Conservation (phyloP, 2,797 vertebrate genomes). For the Manis crassicaudata region DNA sequence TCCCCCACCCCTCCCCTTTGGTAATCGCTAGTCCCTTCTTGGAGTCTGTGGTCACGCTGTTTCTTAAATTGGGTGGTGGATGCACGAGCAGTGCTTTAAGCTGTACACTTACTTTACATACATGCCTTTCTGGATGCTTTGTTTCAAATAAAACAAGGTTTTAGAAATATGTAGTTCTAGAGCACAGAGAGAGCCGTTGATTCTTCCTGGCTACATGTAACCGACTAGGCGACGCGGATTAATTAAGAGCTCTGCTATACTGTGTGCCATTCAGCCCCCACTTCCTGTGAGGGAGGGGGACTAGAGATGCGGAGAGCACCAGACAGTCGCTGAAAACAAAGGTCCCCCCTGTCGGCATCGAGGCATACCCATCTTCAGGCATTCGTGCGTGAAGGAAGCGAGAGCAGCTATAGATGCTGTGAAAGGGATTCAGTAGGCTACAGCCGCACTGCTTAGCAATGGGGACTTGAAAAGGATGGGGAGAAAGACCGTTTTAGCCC, state of each 20-base stretch:
- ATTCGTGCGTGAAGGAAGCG: not conserved
- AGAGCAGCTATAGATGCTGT: not conserved
- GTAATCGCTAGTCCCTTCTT: too few relatives aligned
- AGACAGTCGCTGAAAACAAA: not conserved
- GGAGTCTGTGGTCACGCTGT: too few relatives aligned
- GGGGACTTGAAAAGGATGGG: not conserved
- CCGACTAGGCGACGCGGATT: accelerated
- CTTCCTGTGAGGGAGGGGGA: not conserved
- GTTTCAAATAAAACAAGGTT: not conserved
- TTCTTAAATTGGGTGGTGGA: not conserved
- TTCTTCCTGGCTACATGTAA: not conserved
- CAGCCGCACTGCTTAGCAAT: not conserved
- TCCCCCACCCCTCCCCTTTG: too few relatives aligned
- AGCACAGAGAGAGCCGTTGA: not conserved
- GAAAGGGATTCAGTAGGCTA: not conserved
- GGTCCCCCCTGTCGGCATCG: not conserved
- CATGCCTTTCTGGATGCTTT: accelerated
- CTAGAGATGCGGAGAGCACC: not conserved
- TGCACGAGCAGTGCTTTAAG: not conserved
- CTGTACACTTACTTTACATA: not conserved
- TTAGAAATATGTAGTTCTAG: not conserved
- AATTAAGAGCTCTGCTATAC: accelerated
- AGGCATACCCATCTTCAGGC: not conserved
- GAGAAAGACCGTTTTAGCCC: not conserved
- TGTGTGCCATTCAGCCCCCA: accelerated